phyloP scores from a whole-genome alignment of 2,113 vertebrate species.

The Anarhynchus alexandrinus region DNA sequence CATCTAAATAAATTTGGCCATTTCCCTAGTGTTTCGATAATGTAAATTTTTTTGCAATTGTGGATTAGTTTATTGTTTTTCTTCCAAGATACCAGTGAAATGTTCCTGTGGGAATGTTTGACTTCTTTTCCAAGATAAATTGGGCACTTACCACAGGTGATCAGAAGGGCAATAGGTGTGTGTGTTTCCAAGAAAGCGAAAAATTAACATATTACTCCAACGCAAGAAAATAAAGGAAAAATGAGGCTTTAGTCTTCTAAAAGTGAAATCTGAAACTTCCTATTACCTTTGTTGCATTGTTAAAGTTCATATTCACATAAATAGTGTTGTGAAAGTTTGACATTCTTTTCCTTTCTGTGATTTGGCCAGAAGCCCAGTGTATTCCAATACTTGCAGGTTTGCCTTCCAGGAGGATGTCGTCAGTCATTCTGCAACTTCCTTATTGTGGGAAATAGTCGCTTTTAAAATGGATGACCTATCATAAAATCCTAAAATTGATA shows the following conservation, averaged over 20 bases:
- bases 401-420: neutral
- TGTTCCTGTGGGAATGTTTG: neutral
- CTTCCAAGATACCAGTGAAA: neutral
- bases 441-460: neutral
- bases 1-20: neutral
- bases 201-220: neutral
- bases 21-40: neutral
- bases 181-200: neutral
- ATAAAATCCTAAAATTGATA: neutral
- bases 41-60: neutral
- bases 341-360: neutral
- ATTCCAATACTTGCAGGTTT: neutral
- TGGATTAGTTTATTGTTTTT: neutral
- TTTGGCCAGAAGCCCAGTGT: neutral
- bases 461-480: neutral
- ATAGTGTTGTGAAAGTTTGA: neutral
- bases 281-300: neutral
- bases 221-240: neutral
- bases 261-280: neutral
- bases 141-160: neutral
- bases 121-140: slow-evolving; percentile 1
- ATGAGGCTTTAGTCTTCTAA: neutral
- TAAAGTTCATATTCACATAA: neutral
- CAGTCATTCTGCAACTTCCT: slow-evolving; percentile 32
- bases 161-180: neutral